phyloP scores from a whole-genome alignment of 2,888 invertebrate species.

The Anorthoa munda region DNA sequence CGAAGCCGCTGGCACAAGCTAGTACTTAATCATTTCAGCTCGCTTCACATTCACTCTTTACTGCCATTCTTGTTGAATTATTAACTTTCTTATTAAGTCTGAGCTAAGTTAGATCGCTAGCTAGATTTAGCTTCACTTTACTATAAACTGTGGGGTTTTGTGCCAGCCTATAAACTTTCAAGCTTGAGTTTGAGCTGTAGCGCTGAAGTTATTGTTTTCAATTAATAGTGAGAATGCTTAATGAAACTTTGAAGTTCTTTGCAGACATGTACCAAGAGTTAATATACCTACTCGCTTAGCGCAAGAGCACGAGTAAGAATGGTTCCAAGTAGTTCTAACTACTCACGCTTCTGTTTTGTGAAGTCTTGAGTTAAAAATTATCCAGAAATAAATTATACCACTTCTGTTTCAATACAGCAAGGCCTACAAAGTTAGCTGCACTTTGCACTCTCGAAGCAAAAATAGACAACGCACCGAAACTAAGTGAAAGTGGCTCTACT shows the following conservation, averaged over 20 bases:
- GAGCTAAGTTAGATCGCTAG: constrained; percentile 21
- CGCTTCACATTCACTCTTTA: not conserved
- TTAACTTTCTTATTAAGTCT: constrained; percentile 33
- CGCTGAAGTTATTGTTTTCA: constrained; percentile 35
- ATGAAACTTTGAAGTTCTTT: not conserved
- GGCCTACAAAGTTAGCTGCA: too few species aligned
- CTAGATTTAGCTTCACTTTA: constrained; percentile 19
- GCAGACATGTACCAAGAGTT: not conserved
- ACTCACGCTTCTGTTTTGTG: not conserved
- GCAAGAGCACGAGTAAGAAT: not conserved
- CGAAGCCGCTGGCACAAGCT: too few species aligned
- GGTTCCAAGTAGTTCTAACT: not conserved
- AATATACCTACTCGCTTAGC: not conserved
- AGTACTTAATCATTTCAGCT: not conserved
- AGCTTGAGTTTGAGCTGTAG: constrained; percentile 22
- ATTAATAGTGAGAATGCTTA: not conserved
- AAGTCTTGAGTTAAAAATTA: not conserved
- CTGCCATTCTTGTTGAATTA: constrained; percentile 18
- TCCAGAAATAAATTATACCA: not conserved
- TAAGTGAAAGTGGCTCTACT: too few species aligned
- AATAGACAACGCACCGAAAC: too few species aligned
- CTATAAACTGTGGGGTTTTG: constrained; percentile 13
- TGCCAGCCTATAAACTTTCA: constrained; percentile 35
- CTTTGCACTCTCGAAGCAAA: too few species aligned
- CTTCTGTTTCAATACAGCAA: too few species aligned